These are phyloP conservation scores for Phataginus tricuspis DNA, from an alignment of 2,797 vertebrate species.

Conservation along the genomic window DNA sequence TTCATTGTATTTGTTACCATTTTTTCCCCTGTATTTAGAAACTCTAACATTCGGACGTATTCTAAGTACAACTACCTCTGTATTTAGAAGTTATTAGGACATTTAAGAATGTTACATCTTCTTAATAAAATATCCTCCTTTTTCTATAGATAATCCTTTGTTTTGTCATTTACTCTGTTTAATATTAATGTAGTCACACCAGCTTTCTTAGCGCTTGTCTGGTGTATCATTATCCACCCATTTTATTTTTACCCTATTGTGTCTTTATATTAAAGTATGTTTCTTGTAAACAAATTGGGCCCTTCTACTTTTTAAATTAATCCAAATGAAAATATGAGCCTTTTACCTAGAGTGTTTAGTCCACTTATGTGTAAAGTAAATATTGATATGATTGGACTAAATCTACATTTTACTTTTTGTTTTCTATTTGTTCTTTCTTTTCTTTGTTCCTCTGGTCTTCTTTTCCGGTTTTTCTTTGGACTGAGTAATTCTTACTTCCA, in stretches of 20 bases:
- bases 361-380: background rate
- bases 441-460: background rate
- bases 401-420: background rate
- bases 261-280: constrained; percentile 19
- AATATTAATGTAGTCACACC: background rate
- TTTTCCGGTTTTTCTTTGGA: constrained; percentile 2
- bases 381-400: background rate
- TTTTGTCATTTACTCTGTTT: constrained; percentile 22
- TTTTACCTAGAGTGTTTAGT: background rate
- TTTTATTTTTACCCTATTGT: constrained; percentile 1
- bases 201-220: background rate
- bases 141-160: background rate
- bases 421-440: background rate
- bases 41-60: background rate
- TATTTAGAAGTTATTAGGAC: background rate
- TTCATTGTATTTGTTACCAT: background rate
- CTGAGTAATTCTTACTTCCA: background rate
- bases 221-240: background rate
- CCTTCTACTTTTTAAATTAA: background rate
- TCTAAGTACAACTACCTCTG: background rate
- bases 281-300: background rate
- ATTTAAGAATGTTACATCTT: background rate
- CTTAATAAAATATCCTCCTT: background rate
- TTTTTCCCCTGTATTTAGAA: background rate
- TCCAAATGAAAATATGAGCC: background rate